Evolutionary conservation across 2,888 invertebrate genomes (phyloP).

Genomic region (Esperia sulphurella): DNA sequence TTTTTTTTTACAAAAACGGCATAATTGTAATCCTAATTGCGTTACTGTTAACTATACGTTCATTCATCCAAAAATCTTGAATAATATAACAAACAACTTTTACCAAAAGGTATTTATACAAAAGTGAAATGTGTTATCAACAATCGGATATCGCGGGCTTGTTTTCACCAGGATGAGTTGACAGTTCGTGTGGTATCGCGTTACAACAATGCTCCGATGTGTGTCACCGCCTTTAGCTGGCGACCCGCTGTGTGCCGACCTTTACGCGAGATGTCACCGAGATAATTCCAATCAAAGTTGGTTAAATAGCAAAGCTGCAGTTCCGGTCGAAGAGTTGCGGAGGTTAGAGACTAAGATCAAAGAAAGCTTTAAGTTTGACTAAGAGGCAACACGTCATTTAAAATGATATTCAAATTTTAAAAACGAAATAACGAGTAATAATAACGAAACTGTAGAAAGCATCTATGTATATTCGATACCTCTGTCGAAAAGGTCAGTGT

Average conservation of each 20-base stretch:
- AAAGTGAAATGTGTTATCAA: constrained; percentile 15
- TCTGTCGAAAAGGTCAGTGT: too few relatives aligned
- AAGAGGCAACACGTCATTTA: too few relatives aligned
- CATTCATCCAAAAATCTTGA: too few relatives aligned
- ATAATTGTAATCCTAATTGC: too few relatives aligned
- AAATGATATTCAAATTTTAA: too few relatives aligned
- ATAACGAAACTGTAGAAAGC: too few relatives aligned
- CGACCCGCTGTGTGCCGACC: constrained; percentile 10
- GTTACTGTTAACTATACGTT: too few relatives aligned
- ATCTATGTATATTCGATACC: too few relatives aligned
- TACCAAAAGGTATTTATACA: constrained; percentile 11
- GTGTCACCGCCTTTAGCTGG: constrained; percentile 7
- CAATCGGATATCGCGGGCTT: constrained; percentile 5
- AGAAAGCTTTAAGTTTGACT: too few relatives aligned
- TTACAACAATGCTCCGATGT: constrained; percentile 10
- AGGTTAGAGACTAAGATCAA: too few relatives aligned
- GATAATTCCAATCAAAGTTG: constrained; percentile 3
- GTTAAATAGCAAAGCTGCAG: neutral
- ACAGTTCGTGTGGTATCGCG: constrained; percentile 10
- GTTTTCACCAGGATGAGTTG: constrained; percentile 14
- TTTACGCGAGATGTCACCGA: constrained; percentile 9
- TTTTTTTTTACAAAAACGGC: too few relatives aligned
- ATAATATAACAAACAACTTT: constrained; percentile 2
- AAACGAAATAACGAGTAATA: too few relatives aligned
- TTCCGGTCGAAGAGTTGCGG: neutral